These are phyloP conservation scores for Macrotis lagotis DNA, from an alignment of 2,113 vertebrate genomes.

Conservation along the genomic window DNA sequence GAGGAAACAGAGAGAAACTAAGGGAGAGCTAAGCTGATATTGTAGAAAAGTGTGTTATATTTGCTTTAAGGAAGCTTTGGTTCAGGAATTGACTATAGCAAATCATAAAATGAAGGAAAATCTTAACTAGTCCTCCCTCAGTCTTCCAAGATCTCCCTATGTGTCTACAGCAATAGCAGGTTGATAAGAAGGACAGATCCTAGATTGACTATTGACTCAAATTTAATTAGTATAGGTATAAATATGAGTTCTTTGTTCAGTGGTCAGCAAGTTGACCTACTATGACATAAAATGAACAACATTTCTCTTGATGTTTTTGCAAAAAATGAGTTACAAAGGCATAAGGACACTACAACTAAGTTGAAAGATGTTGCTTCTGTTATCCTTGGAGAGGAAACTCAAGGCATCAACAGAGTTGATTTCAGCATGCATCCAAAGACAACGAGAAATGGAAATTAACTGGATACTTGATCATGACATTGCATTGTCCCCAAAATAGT, in stretches of 20 bases:
- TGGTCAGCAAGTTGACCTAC: background rate
- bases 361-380: background rate
- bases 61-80: background rate
- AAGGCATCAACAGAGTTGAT: background rate
- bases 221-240: background rate
- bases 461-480: background rate
- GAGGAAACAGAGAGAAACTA: background rate
- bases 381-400: background rate
- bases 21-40: background rate
- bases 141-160: background rate
- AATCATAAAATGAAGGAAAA: background rate
- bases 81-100: background rate
- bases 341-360: background rate
- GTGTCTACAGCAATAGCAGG: background rate
- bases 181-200: background rate
- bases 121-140: background rate
- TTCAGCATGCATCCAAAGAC: background rate
- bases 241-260: background rate
- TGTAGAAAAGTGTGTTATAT: background rate
- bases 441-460: background rate
- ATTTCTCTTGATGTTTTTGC: background rate
- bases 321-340: background rate
- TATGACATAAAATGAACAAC: background rate
- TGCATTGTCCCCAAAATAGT: background rate
- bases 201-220: background rate